Evolutionary conservation across 2,888 invertebrate species (phyloP).

Genomic region (Chironomus tentans): DNA sequence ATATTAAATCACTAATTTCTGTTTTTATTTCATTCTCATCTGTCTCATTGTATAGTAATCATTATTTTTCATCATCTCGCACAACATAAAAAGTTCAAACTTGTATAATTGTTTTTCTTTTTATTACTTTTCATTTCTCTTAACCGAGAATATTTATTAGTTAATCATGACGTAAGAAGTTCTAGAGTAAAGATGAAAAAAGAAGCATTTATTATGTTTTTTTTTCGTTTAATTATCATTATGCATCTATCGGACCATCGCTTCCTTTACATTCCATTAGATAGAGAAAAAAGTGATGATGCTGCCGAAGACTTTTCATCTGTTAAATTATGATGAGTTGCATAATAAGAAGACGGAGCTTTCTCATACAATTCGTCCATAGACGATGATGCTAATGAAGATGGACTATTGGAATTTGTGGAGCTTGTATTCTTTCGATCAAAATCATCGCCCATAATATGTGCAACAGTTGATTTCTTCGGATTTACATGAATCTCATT

Average conservation of each 20-base stretch:
- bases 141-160: no score
- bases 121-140: neutral
- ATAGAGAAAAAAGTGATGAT: slow-evolving; percentile 12
- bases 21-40: neutral
- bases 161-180: neutral
- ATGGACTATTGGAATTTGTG: slow-evolving; percentile 22
- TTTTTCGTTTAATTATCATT: neutral
- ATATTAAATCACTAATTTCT: slow-evolving; percentile 6
- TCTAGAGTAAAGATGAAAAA: neutral
- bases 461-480: slow-evolving; percentile 38
- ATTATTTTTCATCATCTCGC: neutral
- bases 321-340: slow-evolving; percentile 9
- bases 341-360: neutral
- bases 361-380: slow-evolving; percentile 16
- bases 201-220: neutral
- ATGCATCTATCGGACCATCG: neutral
- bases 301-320: slow-evolving; percentile 13
- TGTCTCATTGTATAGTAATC: neutral
- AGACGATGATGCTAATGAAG: slow-evolving; percentile 6
- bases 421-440: neutral
- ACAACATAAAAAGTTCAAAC: neutral
- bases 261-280: slow-evolving; percentile 17
- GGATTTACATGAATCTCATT: slow-evolving; percentile 65
- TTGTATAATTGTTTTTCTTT: neutral
- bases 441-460: slow-evolving; percentile 11